These are phyloP conservation scores for Zygothrica quintamaculata DNA, from an alignment of 2,888 invertebrate genomes.

Conservation along the genomic window DNA sequence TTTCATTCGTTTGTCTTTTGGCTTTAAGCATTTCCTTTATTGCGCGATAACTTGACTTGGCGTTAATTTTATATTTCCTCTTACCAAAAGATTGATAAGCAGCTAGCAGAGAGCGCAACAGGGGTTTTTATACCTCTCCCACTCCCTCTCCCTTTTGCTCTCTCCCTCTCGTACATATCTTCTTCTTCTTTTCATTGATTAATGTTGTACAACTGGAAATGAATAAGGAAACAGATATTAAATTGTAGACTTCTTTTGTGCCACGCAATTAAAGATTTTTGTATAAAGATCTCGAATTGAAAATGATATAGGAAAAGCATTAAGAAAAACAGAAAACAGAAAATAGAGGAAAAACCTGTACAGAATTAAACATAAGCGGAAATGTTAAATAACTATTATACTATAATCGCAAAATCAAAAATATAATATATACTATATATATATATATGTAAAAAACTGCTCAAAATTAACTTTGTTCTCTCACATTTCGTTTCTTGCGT, in stretches of 20 bases:
- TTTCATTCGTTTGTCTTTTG: constrained; percentile 58
- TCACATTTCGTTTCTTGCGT: no score
- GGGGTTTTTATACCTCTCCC: no score
- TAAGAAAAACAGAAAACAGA: background rate
- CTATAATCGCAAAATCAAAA: no score
- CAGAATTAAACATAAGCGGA: background rate
- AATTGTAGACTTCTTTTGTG: no score
- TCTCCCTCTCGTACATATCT: no score
- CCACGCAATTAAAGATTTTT: constrained; percentile 25
- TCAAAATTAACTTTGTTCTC: no score
- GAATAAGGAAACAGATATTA: constrained; percentile 4
- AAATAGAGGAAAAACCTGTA: background rate
- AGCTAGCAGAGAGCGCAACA: background rate
- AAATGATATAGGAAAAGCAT: constrained; percentile 12
- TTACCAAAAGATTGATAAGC: constrained; percentile 30
- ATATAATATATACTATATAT: no score
- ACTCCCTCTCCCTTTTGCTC: no score
- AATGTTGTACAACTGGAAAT: constrained; percentile 13
- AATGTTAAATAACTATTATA: background rate
- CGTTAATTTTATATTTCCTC: constrained; percentile 71
- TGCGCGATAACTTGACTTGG: no score
- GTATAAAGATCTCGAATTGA: constrained; percentile 15
- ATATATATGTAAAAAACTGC: no score
- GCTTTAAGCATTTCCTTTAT: constrained; percentile 67
- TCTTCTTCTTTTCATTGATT: constrained; percentile 25